These are phyloP conservation scores for Dusona sp. DNA, from an alignment of 2,888 invertebrate species.

Conservation along the genomic window DNA sequence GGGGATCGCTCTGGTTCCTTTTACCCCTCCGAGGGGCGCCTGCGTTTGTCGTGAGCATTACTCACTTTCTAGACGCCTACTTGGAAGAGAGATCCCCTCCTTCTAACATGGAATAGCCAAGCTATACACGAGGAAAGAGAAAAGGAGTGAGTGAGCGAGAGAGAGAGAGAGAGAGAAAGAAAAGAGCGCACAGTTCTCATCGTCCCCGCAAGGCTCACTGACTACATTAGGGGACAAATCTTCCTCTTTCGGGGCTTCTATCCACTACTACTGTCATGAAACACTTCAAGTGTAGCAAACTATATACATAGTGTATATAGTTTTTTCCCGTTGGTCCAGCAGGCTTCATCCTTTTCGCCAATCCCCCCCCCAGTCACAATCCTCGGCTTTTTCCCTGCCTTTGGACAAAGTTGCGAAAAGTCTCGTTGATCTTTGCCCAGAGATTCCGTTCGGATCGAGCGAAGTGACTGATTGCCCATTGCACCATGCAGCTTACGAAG, in stretches of 20 bases:
- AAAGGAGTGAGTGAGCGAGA: neutral
- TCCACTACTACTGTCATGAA: conserved; percentile 45
- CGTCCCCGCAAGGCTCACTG: conserved; percentile 80
- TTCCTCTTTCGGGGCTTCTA: conserved; percentile 74
- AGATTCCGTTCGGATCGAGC: conserved; percentile 7
- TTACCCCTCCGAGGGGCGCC: conserved; percentile 76
- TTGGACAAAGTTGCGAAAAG: conserved; percentile 43
- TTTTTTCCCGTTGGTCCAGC: conserved; percentile 51
- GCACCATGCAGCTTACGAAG: neutral
- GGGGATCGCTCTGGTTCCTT: conserved; percentile 63
- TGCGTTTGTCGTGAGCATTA: conserved; percentile 85
- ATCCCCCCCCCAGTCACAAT: neutral
- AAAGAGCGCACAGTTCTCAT: conserved; percentile 62
- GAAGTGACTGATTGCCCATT: conserved; percentile 43
- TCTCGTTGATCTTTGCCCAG: conserved; percentile 59
- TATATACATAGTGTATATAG: conserved; percentile 28
- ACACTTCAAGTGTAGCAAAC: conserved; percentile 44
- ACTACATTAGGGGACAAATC: conserved; percentile 85
- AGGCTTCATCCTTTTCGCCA: neutral
- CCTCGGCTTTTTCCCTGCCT: conserved; percentile 24
- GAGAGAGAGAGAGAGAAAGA: conserved; percentile 33
- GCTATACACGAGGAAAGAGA: conserved; percentile 65
- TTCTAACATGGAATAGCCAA: conserved; percentile 65
- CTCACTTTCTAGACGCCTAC: conserved; percentile 83
- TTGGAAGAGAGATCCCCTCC: conserved; percentile 74